These are phyloP conservation scores for Vulpes ferrilata DNA, from an alignment of 2,113 vertebrate genomes.

Conservation along the genomic window DNA sequence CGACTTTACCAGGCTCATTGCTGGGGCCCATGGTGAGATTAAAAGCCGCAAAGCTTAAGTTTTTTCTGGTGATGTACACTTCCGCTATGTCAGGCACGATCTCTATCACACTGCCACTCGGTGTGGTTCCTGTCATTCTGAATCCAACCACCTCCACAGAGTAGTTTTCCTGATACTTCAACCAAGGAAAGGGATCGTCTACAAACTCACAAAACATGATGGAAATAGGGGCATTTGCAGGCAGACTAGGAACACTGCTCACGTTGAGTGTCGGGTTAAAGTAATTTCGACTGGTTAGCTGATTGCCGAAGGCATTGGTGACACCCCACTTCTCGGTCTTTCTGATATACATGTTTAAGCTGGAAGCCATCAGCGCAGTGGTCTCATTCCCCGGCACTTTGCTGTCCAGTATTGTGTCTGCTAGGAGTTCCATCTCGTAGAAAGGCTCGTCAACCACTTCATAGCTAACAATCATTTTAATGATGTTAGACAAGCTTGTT, in stretches of 20 bases:
- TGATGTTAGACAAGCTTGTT: slow-evolving; percentile 80
- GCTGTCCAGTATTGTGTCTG: slow-evolving; percentile 72
- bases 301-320: not conserved
- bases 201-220: slow-evolving; percentile 84
- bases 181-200: slow-evolving; percentile 86
- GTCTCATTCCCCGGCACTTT: slow-evolving; percentile 84
- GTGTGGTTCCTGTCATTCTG: slow-evolving; percentile 70
- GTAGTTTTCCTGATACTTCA: slow-evolving; percentile 42
- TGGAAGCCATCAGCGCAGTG: slow-evolving; percentile 75
- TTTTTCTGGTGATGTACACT: slow-evolving; percentile 80
- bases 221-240: slow-evolving; percentile 45
- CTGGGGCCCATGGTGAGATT: slow-evolving; percentile 73
- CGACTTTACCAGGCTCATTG: accelerated
- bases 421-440: slow-evolving; percentile 73
- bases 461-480: slow-evolving; percentile 35
- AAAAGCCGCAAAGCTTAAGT: slow-evolving; percentile 51
- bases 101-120: not conserved
- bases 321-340: slow-evolving; percentile 77
- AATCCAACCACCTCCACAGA: slow-evolving; percentile 76
- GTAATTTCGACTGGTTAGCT: slow-evolving; percentile 69
- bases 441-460: slow-evolving; percentile 50
- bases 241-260: not conserved
- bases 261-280: slow-evolving; percentile 70
- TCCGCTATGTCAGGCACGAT: slow-evolving; percentile 74
- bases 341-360: slow-evolving; percentile 83